Evolutionary conservation across 2,797 vertebrate species (phyloP), one percentile per base, ranked within the genome.

Genomic region (Takifugu ocellatus): DNA sequence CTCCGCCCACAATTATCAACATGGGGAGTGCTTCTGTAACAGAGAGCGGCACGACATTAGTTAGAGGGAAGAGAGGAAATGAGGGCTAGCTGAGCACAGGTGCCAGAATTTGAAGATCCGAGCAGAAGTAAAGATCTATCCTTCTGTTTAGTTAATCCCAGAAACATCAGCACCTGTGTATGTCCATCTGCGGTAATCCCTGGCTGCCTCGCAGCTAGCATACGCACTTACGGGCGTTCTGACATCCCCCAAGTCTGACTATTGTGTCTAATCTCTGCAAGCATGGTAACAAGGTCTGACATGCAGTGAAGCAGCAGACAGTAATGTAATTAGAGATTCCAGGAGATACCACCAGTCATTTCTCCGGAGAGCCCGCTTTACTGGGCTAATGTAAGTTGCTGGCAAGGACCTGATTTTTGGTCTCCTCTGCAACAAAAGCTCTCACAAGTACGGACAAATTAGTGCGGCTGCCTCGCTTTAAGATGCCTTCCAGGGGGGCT

Each of bases 311-410:
- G 86, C 87, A 89, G 89, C 77, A 88, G 90, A 90, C 87, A 82
- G 90, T 91, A 90, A 91, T 91, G 89, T 89, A 91, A 91, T 92
- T 91, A 91, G 84, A 90, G 87, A 91, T 91, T 91, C 87, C 78
- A 84, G 84, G 87, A 91, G 89, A 91, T 88, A 83, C 78, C 59
- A 44, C 73, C 72, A 76, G 72, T 78, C 80, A 63, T 71, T 80
- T 80, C 91, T 89, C 89, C 66, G 31, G 84, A 88, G 90, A 90
- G 81, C 63, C 70, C 45, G 59, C 82, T 78, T 70, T 55, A 77
- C 76, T 79, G 75, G 70, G 63, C 79, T 89, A 86, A 90, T 90
- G 86, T 74, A 90, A 90, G 91, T 90, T 79, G 84, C 75, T 72
- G 78, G 56, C 54, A 78, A 90, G 86, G 84, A 89, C 84, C 85